Percentiles rank a stretch among this genome's conserved stretches.
phyloP scores from a whole-genome alignment of 2,888 invertebrate species.

The Latrodectus hesperus region DNA sequence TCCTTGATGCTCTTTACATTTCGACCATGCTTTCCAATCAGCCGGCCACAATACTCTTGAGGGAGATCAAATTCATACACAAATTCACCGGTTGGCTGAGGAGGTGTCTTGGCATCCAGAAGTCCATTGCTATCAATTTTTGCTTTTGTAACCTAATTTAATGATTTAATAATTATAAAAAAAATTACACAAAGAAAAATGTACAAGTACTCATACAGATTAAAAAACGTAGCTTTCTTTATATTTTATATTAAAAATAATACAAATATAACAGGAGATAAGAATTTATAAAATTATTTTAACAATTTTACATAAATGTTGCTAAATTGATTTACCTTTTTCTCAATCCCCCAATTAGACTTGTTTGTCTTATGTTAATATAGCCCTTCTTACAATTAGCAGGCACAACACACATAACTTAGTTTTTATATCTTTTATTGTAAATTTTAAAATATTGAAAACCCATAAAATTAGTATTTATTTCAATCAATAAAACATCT shows the following conservation, averaged over 20 bases:
- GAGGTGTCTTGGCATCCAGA: constrained; percentile 18
- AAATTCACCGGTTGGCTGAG: constrained; percentile 1
- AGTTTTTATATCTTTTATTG: too few relatives aligned
- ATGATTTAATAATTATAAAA: too few relatives aligned
- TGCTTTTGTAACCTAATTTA: too few relatives aligned
- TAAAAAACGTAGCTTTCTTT: not conserved
- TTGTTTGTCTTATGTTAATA: too few relatives aligned
- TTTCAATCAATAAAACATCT: too few relatives aligned
- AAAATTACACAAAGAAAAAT: not conserved
- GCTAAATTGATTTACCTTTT: too few relatives aligned
- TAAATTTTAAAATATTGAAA: too few relatives aligned
- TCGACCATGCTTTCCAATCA: constrained; percentile 85
- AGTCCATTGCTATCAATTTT: constrained; percentile 5
- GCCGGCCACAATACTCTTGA: constrained; percentile 83
- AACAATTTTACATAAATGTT: too few relatives aligned
- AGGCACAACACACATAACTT: too few relatives aligned
- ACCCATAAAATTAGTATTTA: too few relatives aligned
- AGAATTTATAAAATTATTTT: not conserved
- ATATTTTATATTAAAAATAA: not conserved
- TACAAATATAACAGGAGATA: not conserved
- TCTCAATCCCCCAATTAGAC: too few relatives aligned
- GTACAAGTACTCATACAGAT: not conserved
- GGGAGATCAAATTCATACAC: constrained; percentile 76
- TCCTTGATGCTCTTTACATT: constrained; percentile 86
- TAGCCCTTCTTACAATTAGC: too few relatives aligned